Conservation (phyloP, 2,797 vertebrate genomes). For the Manis crassicaudata region DNA sequence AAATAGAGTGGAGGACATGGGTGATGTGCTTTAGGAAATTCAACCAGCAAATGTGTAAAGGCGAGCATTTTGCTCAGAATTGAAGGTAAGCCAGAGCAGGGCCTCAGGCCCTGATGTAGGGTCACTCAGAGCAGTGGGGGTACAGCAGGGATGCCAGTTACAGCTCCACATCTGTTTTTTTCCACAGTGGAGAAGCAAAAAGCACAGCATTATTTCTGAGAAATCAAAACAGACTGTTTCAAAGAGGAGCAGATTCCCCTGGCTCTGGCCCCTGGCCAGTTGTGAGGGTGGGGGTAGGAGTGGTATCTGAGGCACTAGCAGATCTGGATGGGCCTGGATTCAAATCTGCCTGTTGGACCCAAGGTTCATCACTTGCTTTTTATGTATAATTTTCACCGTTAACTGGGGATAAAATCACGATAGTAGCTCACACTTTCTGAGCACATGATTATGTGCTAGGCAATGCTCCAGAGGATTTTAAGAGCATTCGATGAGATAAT, state of each 20-base stretch:
- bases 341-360: not conserved
- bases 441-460: not conserved
- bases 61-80: not conserved
- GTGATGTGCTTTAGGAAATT: not conserved
- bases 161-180: not conserved
- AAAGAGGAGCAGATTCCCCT: not conserved
- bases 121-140: too few species aligned
- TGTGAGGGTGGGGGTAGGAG: accelerated
- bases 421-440: not conserved
- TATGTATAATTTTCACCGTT: not conserved
- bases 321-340: not conserved
- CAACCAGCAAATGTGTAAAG: not conserved
- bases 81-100: not conserved
- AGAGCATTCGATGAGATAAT: too few species aligned
- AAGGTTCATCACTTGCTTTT: not conserved
- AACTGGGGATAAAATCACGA: not conserved
- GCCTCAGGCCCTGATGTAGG: not conserved
- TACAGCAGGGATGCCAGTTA: accelerated
- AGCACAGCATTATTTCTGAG: not conserved
- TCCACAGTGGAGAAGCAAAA: not conserved
- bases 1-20: not conserved
- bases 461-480: not conserved
- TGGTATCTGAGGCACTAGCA: not conserved
- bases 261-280: not conserved
- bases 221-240: not conserved